Conservation (phyloP, 2,797 vertebrate species). For the Sebastes umbrosus region DNA sequence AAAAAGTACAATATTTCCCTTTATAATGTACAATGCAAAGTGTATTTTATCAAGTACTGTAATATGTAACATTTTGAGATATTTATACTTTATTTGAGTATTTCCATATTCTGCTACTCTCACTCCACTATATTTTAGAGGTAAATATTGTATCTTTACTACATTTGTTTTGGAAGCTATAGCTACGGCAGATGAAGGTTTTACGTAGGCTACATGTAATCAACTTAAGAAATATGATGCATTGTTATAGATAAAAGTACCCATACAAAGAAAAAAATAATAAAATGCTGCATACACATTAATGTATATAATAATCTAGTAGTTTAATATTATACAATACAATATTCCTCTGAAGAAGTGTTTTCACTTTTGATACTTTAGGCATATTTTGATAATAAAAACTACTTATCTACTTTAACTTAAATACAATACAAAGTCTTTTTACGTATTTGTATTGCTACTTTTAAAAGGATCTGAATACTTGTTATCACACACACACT, state of each 20-base stretch:
- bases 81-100: neutral
- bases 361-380: neutral
- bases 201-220: neutral
- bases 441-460: too few species aligned
- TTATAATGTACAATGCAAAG: neutral
- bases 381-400: neutral
- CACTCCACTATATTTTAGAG: too few species aligned
- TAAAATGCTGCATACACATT: neutral
- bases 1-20: neutral
- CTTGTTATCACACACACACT: too few species aligned
- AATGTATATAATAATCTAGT: neutral
- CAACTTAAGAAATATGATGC: neutral
- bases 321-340: neutral
- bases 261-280: neutral
- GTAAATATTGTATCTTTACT: accelerated
- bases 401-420: too few species aligned
- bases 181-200: neutral
- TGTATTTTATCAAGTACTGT: neutral
- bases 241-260: neutral
- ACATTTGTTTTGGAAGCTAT: neutral
- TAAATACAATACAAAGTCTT: too few species aligned
- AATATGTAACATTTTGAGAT: too few species aligned
- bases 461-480: too few species aligned
- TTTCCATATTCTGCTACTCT: neutral
- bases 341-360: neutral